Evolutionary conservation across 2,888 invertebrate genomes (phyloP).

Genomic region (Oligia strigilis): DNA sequence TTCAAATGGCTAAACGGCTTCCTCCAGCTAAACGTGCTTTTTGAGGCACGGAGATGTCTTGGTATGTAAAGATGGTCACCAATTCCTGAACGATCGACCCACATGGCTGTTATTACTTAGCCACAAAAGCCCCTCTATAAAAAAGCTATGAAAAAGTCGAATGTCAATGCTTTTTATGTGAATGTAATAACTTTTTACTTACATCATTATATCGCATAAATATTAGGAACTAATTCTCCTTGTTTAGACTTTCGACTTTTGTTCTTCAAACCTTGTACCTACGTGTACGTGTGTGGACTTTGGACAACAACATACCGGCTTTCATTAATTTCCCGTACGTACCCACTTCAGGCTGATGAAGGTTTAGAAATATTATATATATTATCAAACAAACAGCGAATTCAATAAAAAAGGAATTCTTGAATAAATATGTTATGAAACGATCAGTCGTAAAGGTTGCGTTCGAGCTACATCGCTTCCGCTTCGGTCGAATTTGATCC

Average conservation of each 20-base stretch:
- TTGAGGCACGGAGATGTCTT: no score
- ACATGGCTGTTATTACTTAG: no score
- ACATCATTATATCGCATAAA: neutral
- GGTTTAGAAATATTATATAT: neutral
- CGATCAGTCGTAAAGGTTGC: constrained; percentile 57
- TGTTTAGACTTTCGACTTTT: neutral
- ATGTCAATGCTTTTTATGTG: neutral
- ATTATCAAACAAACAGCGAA: neutral
- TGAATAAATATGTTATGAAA: constrained; percentile 43
- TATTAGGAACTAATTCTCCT: neutral
- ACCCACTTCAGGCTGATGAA: neutral
- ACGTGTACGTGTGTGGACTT: neutral
- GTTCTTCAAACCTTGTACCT: neutral
- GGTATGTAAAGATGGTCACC: no score
- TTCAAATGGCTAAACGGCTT: no score
- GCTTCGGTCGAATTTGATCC: constrained; percentile 79
- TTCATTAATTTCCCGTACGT: neutral
- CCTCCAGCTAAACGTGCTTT: no score
- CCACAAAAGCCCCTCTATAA: no score
- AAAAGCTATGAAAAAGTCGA: no score
- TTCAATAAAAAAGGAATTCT: constrained; percentile 7
- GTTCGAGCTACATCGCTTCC: constrained; percentile 75
- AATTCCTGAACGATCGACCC: no score
- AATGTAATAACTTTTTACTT: neutral
- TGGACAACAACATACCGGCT: neutral